Percentiles rank a stretch among this genome's conserved stretches.
Evolutionary conservation across 2,888 invertebrate genomes (phyloP).

Genomic region (Oeneis ivallda): DNA sequence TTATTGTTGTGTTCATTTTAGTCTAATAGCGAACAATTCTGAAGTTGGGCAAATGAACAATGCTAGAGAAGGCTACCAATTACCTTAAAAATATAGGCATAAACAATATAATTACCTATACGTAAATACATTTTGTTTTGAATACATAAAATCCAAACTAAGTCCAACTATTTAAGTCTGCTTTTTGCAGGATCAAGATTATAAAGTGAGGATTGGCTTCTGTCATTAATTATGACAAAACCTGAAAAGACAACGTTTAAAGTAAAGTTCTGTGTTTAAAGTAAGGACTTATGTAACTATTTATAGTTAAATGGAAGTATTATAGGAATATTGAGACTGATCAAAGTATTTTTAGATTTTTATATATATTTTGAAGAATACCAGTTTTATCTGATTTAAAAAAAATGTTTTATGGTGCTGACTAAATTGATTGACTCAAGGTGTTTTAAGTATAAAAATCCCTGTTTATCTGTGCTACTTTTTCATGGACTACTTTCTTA

Average conservation of each 20-base stretch:
- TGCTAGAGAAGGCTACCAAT: neutral
- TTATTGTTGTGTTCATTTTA: neutral
- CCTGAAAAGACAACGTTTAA: too few relatives aligned
- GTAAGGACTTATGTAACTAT: too few relatives aligned
- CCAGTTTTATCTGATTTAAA: neutral
- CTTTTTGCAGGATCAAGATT: too few relatives aligned
- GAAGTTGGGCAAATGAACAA: neutral
- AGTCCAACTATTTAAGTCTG: too few relatives aligned
- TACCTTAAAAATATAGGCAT: too few relatives aligned
- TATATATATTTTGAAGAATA: neutral
- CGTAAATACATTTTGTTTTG: too few relatives aligned
- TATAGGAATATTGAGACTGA: neutral
- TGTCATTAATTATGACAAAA: too few relatives aligned
- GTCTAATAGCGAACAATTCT: neutral
- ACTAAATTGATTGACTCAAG: neutral
- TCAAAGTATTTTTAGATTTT: neutral
- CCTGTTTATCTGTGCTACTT: neutral
- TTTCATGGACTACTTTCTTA: neutral
- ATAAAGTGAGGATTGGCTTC: too few relatives aligned
- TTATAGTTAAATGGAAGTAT: neutral
- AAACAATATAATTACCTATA: too few relatives aligned
- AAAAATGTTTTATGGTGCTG: neutral
- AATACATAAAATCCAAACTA: too few relatives aligned
- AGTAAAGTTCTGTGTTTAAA: too few relatives aligned
- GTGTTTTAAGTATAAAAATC: neutral